phyloP scores from a whole-genome alignment of 2,888 invertebrate species.

The Ceriagrion tenellum region DNA sequence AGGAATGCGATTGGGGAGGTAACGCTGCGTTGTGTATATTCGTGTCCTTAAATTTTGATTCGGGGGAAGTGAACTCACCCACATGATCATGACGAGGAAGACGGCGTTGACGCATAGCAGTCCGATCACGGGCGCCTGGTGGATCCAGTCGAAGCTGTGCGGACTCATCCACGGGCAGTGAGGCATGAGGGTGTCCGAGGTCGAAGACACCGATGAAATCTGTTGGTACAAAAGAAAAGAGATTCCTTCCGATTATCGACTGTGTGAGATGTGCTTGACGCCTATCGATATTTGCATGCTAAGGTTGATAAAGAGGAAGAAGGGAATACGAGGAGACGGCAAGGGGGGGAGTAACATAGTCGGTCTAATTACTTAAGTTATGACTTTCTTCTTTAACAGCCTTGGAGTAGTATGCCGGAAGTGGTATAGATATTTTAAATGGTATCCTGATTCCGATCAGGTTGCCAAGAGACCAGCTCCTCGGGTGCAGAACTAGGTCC shows the following conservation, averaged over 20 bases:
- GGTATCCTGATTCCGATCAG: too few species aligned
- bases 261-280: too few species aligned
- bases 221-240: background rate
- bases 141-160: constrained; percentile 92
- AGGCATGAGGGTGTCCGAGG: constrained; percentile 76
- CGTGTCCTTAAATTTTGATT: background rate
- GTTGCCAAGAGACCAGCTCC: too few species aligned
- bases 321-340: too few species aligned
- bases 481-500: too few species aligned
- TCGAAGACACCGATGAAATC: constrained; percentile 35
- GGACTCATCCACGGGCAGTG: constrained; percentile 91
- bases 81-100: constrained; percentile 92
- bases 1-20: background rate
- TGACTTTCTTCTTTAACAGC: too few species aligned
- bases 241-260: background rate
- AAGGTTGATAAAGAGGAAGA: too few species aligned
- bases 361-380: too few species aligned
- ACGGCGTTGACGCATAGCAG: constrained; percentile 91
- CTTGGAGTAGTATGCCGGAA: too few species aligned
- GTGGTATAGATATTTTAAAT: too few species aligned
- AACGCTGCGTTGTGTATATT: constrained; percentile 79
- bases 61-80: constrained; percentile 83
- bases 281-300: too few species aligned
- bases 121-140: constrained; percentile 89
- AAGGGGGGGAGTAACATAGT: too few species aligned